Base-by-base conservation (phyloP, 2,797 vertebrate species). In the Alosa sapidissima region DNA sequence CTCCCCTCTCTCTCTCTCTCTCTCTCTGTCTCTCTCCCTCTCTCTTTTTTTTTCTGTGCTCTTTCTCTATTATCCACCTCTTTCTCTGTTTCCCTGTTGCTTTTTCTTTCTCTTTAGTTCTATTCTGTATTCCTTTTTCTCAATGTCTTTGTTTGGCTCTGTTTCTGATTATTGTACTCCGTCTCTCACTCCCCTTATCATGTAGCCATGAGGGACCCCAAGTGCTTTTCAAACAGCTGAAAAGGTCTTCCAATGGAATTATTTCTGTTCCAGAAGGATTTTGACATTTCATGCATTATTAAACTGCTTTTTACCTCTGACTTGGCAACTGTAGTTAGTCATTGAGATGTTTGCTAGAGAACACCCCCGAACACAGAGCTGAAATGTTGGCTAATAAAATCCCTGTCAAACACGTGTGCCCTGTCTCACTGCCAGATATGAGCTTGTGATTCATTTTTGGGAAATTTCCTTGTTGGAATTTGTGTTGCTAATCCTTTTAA, bases 281-380 rank as follows among this genome's bases (percentile, higher is more conserved):
- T 84, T 84, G 84, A 87, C 55, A 84, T 85, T 81, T 90, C 88
- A 91, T 93, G 81, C 84, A 91, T 91, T 93, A 92, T 93, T 92
- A 84, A 90, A 85, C 51, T 86, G 84, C 54, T 87, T 86, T 86
- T 83, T 86, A 51, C 84, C 85, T 75, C 13, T 87, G 85, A 84
- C 84, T 88, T 89, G 86, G 72, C 85, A 36, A 41, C 16, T 7
- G 11, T 1, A 2, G 24, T n/a, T 5, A 36, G 84, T 90, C 90
- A 88, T 83, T 83, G 62, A 41, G 24, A 87, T 88, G 85, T 90
- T 91, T 87, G 86, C 82, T 19, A 49, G 45, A 62, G 83, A 83
- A 48, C 5, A 84, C 78, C 85, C 62, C 68, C 14, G 14, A 28
- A 13, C 28, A 68, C 10, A 5, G 65, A 72, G 65, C 33, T 72